phyloP scores from a whole-genome alignment of 2,113 vertebrate genomes.

The Callopanchax toddi region DNA sequence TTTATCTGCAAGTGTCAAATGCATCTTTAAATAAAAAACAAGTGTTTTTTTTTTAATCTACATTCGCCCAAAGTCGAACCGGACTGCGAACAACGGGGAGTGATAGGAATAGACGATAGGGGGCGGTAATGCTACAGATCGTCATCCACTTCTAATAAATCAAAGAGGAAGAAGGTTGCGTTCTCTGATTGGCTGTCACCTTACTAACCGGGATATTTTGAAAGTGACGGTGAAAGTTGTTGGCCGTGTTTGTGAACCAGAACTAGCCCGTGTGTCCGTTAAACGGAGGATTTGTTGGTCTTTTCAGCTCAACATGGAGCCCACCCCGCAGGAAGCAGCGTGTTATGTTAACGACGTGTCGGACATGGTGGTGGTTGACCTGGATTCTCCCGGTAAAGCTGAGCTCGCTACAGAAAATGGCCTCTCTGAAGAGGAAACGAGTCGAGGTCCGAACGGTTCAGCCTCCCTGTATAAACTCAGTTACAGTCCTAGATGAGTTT shows the following conservation, averaged over 20 bases:
- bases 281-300: no score
- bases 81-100: no score
- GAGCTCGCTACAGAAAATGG: slow-evolving; percentile 21
- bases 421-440: not conserved
- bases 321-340: not conserved
- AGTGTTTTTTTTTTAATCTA: no score
- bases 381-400: slow-evolving; percentile 39
- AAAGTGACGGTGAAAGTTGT: slow-evolving; percentile 37
- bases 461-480: no score
- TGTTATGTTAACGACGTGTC: not conserved
- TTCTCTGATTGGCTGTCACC: slow-evolving; percentile 45
- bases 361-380: slow-evolving; percentile 18
- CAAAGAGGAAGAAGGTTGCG: not conserved
- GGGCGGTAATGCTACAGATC: no score
- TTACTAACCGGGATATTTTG: slow-evolving; percentile 64
- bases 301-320: slow-evolving; percentile 25
- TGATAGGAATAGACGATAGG: no score
- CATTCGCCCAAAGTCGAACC: no score
- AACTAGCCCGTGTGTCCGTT: rapidly evolving
- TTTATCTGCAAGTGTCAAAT: no score
- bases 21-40: no score
- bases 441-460: slow-evolving; percentile 24
- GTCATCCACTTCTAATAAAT: no score
- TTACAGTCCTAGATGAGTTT: not conserved
- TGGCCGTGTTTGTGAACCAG: not conserved